Evolutionary conservation across 2,113 vertebrate genomes (phyloP).

Genomic region (Morone saxatilis): DNA sequence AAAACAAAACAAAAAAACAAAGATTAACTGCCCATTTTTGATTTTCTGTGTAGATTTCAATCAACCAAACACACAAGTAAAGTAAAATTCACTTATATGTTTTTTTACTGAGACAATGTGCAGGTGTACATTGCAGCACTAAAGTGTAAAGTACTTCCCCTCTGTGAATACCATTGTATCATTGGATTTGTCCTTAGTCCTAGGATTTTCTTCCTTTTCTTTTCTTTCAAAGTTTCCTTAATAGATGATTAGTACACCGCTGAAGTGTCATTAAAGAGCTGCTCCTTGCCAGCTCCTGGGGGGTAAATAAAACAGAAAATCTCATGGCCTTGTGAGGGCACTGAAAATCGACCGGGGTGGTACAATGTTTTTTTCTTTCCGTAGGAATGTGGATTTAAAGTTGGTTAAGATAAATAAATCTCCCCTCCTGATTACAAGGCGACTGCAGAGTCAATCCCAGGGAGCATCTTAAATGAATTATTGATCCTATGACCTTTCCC

Average conservation of each 20-base stretch:
- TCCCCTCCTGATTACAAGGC: constrained; percentile 79
- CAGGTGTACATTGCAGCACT: constrained; percentile 1
- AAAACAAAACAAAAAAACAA: not conserved
- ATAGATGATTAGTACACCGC: constrained; percentile 51
- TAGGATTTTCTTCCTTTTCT: constrained; percentile 19
- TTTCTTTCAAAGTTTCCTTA: constrained; percentile 36
- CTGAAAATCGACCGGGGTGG: constrained; percentile 74
- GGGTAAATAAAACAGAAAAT: constrained; percentile 73
- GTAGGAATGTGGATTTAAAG: constrained; percentile 72
- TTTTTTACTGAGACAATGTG: not conserved
- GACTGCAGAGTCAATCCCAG: constrained; percentile 76
- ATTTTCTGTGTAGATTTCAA: not conserved
- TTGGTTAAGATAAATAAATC: constrained; percentile 85
- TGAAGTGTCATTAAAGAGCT: constrained; percentile 54
- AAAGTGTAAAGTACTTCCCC: not conserved
- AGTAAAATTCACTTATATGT: not conserved
- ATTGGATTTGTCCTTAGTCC: constrained; percentile 34
- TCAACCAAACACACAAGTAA: not conserved
- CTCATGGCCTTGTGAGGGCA: constrained; percentile 61
- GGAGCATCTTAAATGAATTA: constrained; percentile 87
- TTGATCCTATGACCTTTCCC: constrained; percentile 86
- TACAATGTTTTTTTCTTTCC: constrained; percentile 54
- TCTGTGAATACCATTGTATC: constrained; percentile 4
- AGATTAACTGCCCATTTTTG: not conserved
- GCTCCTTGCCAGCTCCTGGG: constrained; percentile 53